These are phyloP conservation scores for Chironomus tentans DNA, from an alignment of 2,888 invertebrate genomes.

Conservation along the genomic window DNA sequence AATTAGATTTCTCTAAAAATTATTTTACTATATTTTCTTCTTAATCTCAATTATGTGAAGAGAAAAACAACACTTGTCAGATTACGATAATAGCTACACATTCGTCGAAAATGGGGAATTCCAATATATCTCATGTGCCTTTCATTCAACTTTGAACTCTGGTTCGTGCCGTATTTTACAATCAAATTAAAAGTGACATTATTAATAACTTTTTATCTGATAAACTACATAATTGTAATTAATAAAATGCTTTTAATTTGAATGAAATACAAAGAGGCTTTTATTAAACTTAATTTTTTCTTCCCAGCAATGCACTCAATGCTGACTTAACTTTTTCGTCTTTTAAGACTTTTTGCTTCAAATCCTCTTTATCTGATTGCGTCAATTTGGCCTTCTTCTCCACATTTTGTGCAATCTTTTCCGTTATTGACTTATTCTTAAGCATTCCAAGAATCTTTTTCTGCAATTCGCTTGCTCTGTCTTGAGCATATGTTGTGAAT, in stretches of 20 bases:
- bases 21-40: no score
- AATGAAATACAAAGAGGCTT: no score
- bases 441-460: conserved; percentile 41
- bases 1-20: background rate
- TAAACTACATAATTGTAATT: no score
- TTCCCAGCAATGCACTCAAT: background rate
- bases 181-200: no score
- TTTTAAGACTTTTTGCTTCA: background rate
- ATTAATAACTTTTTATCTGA: no score
- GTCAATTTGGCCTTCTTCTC: background rate
- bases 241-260: no score
- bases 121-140: background rate
- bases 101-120: background rate
- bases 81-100: no score
- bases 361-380: background rate
- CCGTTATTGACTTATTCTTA: conserved; percentile 33
- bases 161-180: no score
- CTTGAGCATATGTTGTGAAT: conserved; percentile 32
- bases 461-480: conserved; percentile 38
- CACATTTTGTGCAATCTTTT: background rate
- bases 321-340: background rate
- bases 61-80: no score
- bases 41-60: no score
- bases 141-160: no score
- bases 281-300: no score